Percentiles rank a stretch among this genome's conserved stretches.
These are phyloP conservation scores for Prunella strophiata DNA, from an alignment of 2,797 vertebrate genomes.

Conservation along the genomic window DNA sequence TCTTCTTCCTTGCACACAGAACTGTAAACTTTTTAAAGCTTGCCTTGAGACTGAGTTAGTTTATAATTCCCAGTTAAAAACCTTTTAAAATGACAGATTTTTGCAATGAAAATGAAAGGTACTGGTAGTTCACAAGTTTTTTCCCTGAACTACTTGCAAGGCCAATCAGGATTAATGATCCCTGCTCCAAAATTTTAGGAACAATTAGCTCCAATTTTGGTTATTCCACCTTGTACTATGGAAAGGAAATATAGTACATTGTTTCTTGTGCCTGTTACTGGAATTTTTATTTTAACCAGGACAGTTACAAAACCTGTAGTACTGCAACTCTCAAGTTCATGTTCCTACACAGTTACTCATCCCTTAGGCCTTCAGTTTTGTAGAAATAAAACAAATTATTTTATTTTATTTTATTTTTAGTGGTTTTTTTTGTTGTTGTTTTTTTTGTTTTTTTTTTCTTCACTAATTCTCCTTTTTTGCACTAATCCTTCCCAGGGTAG, in stretches of 20 bases:
- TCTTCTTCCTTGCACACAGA: background rate
- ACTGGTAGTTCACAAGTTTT: background rate
- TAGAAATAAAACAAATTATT: background rate
- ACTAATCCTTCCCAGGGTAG: background rate
- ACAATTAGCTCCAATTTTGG: background rate
- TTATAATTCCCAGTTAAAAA: background rate
- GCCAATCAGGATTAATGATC: background rate
- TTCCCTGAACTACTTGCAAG: background rate
- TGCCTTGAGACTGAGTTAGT: background rate
- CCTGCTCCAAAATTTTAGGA: background rate
- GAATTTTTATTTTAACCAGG: background rate
- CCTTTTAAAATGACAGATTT: background rate
- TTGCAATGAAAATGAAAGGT: background rate
- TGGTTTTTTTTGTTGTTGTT: too few relatives aligned
- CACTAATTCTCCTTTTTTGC: background rate
- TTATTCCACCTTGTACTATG: background rate
- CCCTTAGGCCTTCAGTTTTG: background rate
- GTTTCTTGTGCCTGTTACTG: background rate
- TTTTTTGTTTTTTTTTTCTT: too few relatives aligned
- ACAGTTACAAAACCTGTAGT: background rate
- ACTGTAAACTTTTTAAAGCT: background rate
- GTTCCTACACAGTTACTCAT: background rate
- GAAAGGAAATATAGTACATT: background rate
- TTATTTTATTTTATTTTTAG: background rate
- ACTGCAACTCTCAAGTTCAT: background rate